Base-by-base conservation (phyloP, 1,140 invertebrate species). In the Drosophila lacertosa region DNA sequence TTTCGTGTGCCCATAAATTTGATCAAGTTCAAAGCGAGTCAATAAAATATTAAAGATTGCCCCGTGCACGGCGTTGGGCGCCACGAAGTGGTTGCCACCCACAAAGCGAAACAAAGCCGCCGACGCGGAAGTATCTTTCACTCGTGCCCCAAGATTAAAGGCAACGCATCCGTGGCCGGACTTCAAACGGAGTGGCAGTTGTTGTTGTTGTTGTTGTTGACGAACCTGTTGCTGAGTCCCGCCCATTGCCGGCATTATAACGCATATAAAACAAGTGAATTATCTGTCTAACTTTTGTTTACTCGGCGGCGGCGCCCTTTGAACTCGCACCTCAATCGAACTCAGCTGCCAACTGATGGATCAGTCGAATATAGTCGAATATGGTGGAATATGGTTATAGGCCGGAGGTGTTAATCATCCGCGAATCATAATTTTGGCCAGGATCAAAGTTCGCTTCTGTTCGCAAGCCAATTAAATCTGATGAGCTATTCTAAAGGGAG, bases 21-120 rank as follows among this genome's bases (percentile, higher is more conserved):
- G 32, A 47, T 35, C 22, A 54, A 79, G 80, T 83, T 83, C 80
- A 83, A 83, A 83, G 80, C 45, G 51, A 69, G 54, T 68, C 47
- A 55, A 78, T 78, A 84, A 84, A 84, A 84, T 84, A 84, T 84
- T 84, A 84, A 76, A 84, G 84, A 84, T 84, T 79, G 64, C 54
- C 2, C 3, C 3, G 20, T 11, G 0, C 4, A 13, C 11, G 42
- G 11, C 26, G 18, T 7, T 48, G 55, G 64, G 73, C 32, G 58
- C 59, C 59, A 42, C 32, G 16, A 44, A 53, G 74, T 82, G 60
- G 79, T 62, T 83, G 75, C 80, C 80, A 84, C 80, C 80, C 80
- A 84, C 80, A 42, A 48, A 16, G 75, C 3, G 15, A 6, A 32
- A 47, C 80, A 84, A 79, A 47, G 62, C 39, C 16, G 42, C 78